phyloP scores from a whole-genome alignment of 2,888 invertebrate genomes.

The Tenthredo mesomela region DNA sequence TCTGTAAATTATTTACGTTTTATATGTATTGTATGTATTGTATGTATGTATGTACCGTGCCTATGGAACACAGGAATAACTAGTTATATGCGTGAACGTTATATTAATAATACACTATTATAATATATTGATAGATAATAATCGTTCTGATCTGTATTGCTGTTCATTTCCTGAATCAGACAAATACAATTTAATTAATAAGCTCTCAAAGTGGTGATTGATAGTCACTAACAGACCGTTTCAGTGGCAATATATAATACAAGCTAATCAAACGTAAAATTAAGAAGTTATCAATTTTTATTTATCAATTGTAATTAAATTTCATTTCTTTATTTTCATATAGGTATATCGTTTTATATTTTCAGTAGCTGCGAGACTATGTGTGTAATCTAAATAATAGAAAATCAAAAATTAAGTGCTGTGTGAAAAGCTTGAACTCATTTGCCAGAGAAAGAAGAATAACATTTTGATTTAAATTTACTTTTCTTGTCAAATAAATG shows the following conservation, averaged over 20 bases:
- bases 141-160: constrained; percentile 4
- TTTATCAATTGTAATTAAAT: neutral
- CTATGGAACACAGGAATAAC: constrained; percentile 17
- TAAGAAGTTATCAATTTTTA: neutral
- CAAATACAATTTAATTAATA: neutral
- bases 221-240: constrained; percentile 38
- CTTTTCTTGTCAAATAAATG: neutral
- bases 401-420: neutral
- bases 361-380: neutral
- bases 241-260: constrained; percentile 15
- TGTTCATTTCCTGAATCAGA: neutral
- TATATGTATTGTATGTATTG: neutral
- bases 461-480: neutral
- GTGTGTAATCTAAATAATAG: neutral
- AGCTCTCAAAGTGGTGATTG: constrained; percentile 28
- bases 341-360: neutral
- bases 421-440: neutral
- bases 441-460: constrained; percentile 3
- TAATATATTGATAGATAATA: constrained; percentile 33
- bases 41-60: constrained; percentile 19
- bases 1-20: neutral
- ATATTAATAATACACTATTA: constrained; percentile 41
- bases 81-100: constrained; percentile 6
- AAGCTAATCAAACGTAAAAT: neutral
- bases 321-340: neutral